A percentile compares a stretch with the other conserved stretches of the same genome.
These are phyloP conservation scores for Empidonax alnorum DNA, from an alignment of 2,113 vertebrate genomes.

Conservation along the genomic window DNA sequence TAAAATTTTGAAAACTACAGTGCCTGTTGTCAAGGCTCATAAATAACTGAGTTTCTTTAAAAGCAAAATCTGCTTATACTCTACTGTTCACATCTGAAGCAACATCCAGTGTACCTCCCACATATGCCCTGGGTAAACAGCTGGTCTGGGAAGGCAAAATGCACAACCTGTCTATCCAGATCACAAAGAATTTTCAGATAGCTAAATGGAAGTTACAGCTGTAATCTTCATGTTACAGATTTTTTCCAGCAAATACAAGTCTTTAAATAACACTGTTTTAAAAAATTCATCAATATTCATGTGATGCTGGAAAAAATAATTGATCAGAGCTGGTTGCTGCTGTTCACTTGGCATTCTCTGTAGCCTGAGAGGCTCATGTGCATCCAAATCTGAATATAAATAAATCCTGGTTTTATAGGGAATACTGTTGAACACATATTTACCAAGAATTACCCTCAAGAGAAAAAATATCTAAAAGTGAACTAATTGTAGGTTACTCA, in stretches of 20 bases:
- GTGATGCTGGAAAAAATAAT: slow-evolving; percentile 27
- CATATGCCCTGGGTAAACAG: neutral
- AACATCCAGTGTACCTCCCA: neutral
- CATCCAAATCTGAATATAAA: neutral
- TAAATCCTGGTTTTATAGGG: slow-evolving; percentile 5
- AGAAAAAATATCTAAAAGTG: neutral
- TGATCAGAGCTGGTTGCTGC: neutral
- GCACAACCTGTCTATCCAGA: neutral
- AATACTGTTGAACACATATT: neutral
- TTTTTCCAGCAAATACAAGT: neutral
- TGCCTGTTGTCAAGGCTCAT: neutral
- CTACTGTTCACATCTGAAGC: neutral
- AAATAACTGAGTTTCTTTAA: neutral
- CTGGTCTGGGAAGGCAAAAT: slow-evolving; percentile 1
- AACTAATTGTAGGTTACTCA: neutral
- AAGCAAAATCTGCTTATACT: neutral
- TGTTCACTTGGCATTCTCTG: neutral
- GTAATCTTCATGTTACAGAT: neutral
- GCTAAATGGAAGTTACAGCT: neutral
- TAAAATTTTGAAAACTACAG: slow-evolving; percentile 15
- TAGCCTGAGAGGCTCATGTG: neutral
- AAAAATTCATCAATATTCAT: neutral
- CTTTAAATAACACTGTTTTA: neutral
- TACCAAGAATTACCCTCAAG: neutral
- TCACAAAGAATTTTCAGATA: neutral